A percentile compares a stretch with the other conserved stretches of the same genome.
phyloP scores from a whole-genome alignment of 2,888 invertebrate species.

The Peribatodes rhomboidaria region DNA sequence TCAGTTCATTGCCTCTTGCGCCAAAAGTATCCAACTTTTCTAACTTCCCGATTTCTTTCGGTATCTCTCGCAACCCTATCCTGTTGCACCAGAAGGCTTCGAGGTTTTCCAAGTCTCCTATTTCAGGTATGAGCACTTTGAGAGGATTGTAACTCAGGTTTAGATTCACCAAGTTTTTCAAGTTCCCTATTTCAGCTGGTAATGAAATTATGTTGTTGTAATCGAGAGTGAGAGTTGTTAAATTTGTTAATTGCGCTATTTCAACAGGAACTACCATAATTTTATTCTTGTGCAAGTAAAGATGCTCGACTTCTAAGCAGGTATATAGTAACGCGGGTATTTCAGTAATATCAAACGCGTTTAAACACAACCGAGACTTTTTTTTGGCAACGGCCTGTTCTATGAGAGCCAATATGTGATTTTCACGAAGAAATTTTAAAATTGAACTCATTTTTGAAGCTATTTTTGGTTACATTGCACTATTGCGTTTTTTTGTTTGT shows the following conservation, averaged over 20 bases:
- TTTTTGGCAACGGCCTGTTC: constrained; percentile 88
- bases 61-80: constrained; percentile 84
- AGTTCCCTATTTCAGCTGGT: constrained; percentile 86
- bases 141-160: constrained; percentile 90
- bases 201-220: constrained; percentile 88
- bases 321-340: constrained; percentile 86
- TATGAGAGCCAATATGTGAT: constrained; percentile 89
- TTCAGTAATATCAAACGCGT: constrained; percentile 88
- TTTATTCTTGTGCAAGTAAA: constrained; percentile 89
- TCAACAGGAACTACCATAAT: constrained; percentile 80
- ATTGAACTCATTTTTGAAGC: constrained; percentile 87
- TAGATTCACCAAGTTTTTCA: constrained; percentile 87
- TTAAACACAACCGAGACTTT: constrained; percentile 87
- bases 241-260: constrained; percentile 83
- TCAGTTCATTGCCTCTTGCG: constrained; percentile 88
- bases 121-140: constrained; percentile 84
- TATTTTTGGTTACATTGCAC: constrained; percentile 66
- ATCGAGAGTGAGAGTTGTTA: constrained; percentile 88
- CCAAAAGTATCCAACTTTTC: constrained; percentile 88
- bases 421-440: constrained; percentile 89
- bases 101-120: constrained; percentile 86
- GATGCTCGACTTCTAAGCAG: constrained; percentile 86
- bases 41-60: constrained; percentile 88
- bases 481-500: constrained; percentile 77
- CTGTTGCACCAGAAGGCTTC: constrained; percentile 90